These are phyloP conservation scores for Corythaeola cristata DNA, from an alignment of 2,113 vertebrate genomes.

Conservation along the genomic window DNA sequence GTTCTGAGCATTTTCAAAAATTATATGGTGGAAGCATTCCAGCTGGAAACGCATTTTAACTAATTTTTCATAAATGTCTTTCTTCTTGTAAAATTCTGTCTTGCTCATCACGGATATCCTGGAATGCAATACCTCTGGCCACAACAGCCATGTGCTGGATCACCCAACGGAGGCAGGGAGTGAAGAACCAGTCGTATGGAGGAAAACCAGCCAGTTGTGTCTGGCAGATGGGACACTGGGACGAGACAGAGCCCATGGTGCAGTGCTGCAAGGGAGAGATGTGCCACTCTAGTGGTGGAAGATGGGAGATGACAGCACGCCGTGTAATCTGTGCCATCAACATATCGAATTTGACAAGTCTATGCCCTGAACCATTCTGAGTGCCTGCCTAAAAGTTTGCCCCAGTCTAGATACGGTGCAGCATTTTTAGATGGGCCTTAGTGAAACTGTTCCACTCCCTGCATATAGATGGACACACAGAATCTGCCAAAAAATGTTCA, in stretches of 20 bases:
- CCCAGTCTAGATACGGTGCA: not conserved
- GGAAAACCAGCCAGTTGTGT: not conserved
- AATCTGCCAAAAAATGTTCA: not conserved
- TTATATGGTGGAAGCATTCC: not conserved
- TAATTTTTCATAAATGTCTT: not conserved
- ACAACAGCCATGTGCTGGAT: fast-evolving
- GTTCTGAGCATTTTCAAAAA: not conserved
- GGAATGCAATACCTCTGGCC: not conserved
- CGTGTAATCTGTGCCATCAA: not conserved
- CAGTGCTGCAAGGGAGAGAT: not conserved
- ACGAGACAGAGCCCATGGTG: not conserved
- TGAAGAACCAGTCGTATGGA: fast-evolving
- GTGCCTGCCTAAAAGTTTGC: not conserved
- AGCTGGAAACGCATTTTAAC: not conserved
- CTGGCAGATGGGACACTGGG: not conserved
- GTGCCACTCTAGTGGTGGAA: not conserved
- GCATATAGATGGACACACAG: not conserved
- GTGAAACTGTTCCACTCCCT: not conserved
- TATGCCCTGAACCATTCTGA: not conserved
- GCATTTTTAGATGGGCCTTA: not conserved
- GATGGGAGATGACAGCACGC: not conserved
- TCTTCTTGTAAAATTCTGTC: not conserved
- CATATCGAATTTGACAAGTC: not conserved
- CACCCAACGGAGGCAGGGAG: not conserved
- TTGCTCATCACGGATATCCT: not conserved